A percentile compares a stretch with the other conserved stretches of the same genome.
These are phyloP conservation scores for Anastrepha ludens DNA, from an alignment of 1,140 invertebrate genomes.

Conservation along the genomic window DNA sequence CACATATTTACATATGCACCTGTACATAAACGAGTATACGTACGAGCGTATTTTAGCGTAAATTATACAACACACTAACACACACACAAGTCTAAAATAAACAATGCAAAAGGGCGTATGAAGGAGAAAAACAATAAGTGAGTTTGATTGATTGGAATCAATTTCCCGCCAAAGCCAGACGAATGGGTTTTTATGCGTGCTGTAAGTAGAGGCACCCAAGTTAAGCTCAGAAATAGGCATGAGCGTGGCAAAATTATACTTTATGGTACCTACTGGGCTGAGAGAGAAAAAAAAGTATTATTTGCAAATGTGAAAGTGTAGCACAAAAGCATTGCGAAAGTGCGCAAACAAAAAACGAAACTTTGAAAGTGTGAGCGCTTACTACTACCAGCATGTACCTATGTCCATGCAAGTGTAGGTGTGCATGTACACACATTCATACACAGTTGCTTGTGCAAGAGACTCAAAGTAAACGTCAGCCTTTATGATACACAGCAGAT, in stretches of 20 bases:
- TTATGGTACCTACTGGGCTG: neutral
- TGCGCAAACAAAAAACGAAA: neutral
- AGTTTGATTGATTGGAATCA: conserved; percentile 59
- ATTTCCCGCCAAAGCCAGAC: conserved; percentile 57
- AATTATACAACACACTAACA: neutral
- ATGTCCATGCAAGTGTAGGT: neutral
- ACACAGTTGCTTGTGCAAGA: neutral
- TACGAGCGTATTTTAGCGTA: neutral
- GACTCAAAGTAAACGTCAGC: too few relatives aligned
- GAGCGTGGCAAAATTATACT: neutral
- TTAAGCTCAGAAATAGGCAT: neutral
- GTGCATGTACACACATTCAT: neutral
- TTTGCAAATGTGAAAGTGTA: neutral
- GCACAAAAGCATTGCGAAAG: neutral
- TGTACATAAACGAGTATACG: neutral
- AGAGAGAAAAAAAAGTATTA: neutral
- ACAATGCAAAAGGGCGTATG: neutral
- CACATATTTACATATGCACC: neutral
- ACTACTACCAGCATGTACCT: too few relatives aligned
- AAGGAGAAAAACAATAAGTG: conserved; percentile 55
- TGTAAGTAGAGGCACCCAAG: neutral
- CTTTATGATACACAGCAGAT: neutral
- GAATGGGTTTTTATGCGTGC: conserved; percentile 54
- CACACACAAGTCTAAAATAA: conserved; percentile 4
- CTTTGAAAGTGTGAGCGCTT: neutral